Evolutionary conservation across 2,113 vertebrate genomes (phyloP).

Genomic region (Spermophilus dauricus): DNA sequence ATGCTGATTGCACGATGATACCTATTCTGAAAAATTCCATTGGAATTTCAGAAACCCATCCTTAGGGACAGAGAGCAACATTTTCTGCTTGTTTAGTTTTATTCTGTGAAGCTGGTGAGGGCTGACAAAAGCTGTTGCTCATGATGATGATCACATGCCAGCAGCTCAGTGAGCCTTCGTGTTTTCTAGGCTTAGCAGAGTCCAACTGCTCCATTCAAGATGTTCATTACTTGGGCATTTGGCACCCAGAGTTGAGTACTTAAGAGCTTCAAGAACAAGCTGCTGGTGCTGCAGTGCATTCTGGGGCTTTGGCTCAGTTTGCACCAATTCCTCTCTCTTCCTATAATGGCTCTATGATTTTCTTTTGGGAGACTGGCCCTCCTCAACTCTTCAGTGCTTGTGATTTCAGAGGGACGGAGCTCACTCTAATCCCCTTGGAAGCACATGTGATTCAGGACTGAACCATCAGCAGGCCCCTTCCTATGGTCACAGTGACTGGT

Average conservation of each 20-base stretch:
- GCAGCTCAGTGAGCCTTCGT: neutral
- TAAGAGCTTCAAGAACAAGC: neutral
- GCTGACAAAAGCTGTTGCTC: neutral
- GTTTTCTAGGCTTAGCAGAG: neutral
- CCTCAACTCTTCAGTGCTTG: neutral
- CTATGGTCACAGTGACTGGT: neutral
- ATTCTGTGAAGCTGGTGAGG: neutral
- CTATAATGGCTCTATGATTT: neutral
- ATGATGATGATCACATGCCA: neutral
- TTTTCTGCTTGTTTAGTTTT: conserved; percentile 1
- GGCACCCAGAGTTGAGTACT: neutral
- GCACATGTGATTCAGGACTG: neutral
- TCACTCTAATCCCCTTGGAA: neutral
- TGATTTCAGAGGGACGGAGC: neutral
- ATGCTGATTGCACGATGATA: neutral
- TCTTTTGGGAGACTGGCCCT: neutral
- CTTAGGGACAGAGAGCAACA: neutral
- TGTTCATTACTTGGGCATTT: neutral
- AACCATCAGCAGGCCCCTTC: neutral
- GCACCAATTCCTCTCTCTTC: neutral
- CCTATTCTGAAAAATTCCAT: conserved; percentile 7
- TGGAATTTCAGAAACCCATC: conserved; percentile 2
- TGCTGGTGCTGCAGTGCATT: neutral
- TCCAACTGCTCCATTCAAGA: neutral
- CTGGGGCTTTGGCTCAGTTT: neutral